Percentiles rank a stretch among this genome's conserved stretches.
Conservation (phyloP, 1,140 invertebrate species). For the Rhopalosiphum padi region DNA sequence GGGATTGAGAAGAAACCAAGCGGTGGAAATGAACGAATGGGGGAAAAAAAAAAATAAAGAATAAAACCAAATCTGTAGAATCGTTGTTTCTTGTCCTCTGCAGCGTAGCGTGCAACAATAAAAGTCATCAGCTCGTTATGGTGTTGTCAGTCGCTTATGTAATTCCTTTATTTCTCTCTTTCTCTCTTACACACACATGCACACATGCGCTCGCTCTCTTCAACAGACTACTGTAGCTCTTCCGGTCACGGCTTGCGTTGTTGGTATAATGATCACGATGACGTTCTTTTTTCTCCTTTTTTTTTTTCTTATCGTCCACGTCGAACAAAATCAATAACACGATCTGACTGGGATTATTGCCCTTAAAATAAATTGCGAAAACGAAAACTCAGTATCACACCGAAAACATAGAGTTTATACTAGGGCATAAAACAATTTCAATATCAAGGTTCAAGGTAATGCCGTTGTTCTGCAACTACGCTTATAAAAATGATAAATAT, state of each 20-base stretch:
- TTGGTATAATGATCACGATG: background rate
- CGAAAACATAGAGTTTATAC: background rate
- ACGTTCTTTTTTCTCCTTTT: background rate
- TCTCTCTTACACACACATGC: background rate
- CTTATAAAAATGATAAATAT: background rate
- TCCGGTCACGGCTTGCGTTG: background rate
- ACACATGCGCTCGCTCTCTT: background rate
- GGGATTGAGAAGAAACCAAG: background rate
- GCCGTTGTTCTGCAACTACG: background rate
- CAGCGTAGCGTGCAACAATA: background rate
- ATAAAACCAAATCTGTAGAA: background rate
- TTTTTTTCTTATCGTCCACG: background rate
- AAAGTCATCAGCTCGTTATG: slow-evolving; percentile 28
- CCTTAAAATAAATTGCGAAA: background rate
- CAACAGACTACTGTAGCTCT: background rate
- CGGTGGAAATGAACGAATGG: background rate
- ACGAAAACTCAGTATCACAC: background rate
- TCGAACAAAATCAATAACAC: background rate
- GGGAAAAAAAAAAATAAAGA: background rate
- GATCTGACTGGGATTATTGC: background rate
- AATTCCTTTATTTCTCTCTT: background rate
- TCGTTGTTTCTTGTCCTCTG: background rate
- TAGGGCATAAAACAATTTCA: background rate
- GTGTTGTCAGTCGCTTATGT: background rate
- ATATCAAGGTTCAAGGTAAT: background rate